phyloP scores from a whole-genome alignment of 1,140 invertebrate genomes.

The Trinorchestia longiramus region DNA sequence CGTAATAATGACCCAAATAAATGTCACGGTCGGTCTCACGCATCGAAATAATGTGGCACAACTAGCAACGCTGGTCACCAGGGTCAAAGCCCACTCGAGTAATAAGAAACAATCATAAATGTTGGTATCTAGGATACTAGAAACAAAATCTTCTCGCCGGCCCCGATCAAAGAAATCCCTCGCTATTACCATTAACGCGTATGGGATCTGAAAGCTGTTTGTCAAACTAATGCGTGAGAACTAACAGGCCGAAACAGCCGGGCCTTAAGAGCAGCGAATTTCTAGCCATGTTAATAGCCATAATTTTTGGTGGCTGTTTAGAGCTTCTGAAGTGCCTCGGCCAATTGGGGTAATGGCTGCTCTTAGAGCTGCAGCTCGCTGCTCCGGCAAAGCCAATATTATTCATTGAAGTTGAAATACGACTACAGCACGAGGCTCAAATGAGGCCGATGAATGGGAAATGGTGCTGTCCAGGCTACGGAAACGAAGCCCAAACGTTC shows the following conservation, averaged over 20 bases:
- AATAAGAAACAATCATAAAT: not conserved
- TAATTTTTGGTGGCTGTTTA: not conserved
- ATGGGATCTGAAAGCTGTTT: not conserved
- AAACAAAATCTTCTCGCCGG: not conserved
- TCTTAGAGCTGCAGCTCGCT: not conserved
- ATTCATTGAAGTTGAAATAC: constrained; percentile 1
- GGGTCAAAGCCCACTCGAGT: no score
- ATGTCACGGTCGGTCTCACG: no score
- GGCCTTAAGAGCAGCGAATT: not conserved
- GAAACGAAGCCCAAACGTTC: not conserved
- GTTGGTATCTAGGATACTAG: not conserved
- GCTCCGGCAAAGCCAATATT: not conserved
- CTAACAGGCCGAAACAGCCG: not conserved
- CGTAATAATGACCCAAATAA: no score
- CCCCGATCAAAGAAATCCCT: not conserved
- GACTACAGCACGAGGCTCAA: not conserved
- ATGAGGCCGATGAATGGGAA: constrained; percentile 6
- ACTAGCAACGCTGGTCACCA: no score
- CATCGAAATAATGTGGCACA: no score
- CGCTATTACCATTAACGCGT: not conserved
- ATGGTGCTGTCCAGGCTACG: not conserved
- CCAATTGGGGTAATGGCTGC: not conserved
- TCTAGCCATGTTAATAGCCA: not conserved
- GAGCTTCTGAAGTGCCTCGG: not conserved
- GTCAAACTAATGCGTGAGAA: not conserved